These are phyloP conservation scores for Dicyrtomina minuta DNA, from an alignment of 2,888 invertebrate genomes.

Conservation along the genomic window DNA sequence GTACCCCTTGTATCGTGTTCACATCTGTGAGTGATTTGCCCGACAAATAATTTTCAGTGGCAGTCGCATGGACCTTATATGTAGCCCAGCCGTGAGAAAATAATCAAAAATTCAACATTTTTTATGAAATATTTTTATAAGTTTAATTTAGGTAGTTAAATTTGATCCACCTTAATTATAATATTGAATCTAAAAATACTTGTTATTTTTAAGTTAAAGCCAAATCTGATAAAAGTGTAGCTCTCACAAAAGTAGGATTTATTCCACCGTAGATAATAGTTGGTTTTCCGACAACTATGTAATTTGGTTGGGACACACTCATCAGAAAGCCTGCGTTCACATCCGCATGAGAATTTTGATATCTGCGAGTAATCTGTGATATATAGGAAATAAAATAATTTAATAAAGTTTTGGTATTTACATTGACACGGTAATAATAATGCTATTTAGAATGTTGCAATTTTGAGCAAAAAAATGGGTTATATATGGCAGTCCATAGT, in stretches of 20 bases:
- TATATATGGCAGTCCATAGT: too few species aligned
- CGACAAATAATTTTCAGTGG: constrained; percentile 8
- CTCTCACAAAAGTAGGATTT: constrained; percentile 48
- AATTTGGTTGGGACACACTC: constrained; percentile 59
- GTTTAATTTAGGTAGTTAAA: too few species aligned
- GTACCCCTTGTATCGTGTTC: constrained; percentile 59
- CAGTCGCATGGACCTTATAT: constrained; percentile 11
- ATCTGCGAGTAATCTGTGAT: constrained; percentile 69
- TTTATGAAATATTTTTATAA: too few species aligned
- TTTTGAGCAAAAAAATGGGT: too few species aligned
- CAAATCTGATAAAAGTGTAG: too few species aligned
- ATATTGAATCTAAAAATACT: too few species aligned
- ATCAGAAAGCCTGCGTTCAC: constrained; percentile 61
- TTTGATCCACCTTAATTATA: too few species aligned
- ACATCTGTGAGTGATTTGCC: not conserved
- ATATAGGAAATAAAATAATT: not conserved
- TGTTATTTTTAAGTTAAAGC: too few species aligned
- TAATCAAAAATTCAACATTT: too few species aligned
- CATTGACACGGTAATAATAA: too few species aligned
- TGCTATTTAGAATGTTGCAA: too few species aligned
- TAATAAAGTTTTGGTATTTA: not conserved
- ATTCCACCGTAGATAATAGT: constrained; percentile 57
- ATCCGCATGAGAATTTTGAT: constrained; percentile 75
- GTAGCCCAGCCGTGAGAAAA: too few species aligned
- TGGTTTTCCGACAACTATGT: constrained; percentile 57